Base-by-base conservation (phyloP, 2,113 vertebrate genomes). In the Pluvialis apricaria region DNA sequence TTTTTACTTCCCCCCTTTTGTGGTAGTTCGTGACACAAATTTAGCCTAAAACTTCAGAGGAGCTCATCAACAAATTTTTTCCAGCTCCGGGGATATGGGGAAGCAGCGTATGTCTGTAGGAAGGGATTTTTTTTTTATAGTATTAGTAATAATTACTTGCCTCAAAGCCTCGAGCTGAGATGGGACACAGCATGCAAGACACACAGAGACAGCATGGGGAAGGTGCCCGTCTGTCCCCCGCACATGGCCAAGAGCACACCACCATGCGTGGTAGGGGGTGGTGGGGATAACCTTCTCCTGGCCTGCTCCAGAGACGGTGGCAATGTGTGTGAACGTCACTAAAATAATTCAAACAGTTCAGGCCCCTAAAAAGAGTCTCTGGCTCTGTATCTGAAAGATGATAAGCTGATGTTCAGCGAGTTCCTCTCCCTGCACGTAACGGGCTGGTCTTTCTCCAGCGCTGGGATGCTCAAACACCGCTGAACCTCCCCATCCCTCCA, bases 401-500 rank as follows among this genome's bases (percentile, higher is more conserved):
- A 18, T 15, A 5, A 3, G 7, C 15, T 40, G 28, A 12, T 36
- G 44, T 17, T 57, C 14, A 22, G 31, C 0, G 7, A 21, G 72
- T 16, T 84, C 47, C 31, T 60, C 51, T 76, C 20, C 40, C 72
- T 26, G 55, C 19, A 15, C 25, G 38, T 11, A 2, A 49, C 1
- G 12, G 71, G 31, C 21, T 36, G 57, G 1, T 42, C 42, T 31
- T 36, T 57, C 73, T 49, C 73, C 42, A 15, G 68, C 1, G 3
- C 15, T 15, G 8, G 19, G 20, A 24, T 8, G 9, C 21, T 66
- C 2, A 2, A 45, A 20, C 9, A 15, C 5, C 3, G 0, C 18
- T 32, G n/a, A 36, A 6, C 25, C 21, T 82, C 45, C 45, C 42
- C 13, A 16, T 10, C 13, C 14, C 25, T 49, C 40, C 24, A 25